Evolutionary conservation across 2,888 invertebrate genomes (phyloP).

Genomic region (Eristalinus aeneus): DNA sequence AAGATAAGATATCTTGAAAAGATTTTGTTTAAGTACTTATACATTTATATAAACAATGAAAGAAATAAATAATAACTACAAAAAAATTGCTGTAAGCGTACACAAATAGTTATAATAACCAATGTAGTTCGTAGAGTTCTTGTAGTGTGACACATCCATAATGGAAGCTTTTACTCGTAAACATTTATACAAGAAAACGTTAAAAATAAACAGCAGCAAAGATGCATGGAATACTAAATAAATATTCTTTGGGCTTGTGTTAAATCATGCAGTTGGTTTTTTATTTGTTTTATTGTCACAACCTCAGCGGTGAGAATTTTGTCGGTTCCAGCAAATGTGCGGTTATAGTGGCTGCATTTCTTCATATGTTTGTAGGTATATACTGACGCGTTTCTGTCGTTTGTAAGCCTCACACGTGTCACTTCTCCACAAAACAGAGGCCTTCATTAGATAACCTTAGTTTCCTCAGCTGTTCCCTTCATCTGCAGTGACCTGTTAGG

Average conservation of each 20-base stretch:
- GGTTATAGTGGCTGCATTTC: too few relatives aligned
- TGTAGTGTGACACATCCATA: conserved; percentile 22
- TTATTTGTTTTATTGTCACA: too few relatives aligned
- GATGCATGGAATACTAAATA: conserved; percentile 44
- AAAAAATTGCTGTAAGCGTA: conserved; percentile 49
- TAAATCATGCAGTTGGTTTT: conserved; percentile 7
- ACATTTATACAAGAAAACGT: conserved; percentile 41
- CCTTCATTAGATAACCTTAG: too few relatives aligned
- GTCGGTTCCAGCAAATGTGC: too few relatives aligned
- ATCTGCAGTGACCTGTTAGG: too few relatives aligned
- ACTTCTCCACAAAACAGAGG: too few relatives aligned
- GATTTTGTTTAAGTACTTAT: conserved; percentile 61
- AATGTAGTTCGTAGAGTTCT: conserved; percentile 31
- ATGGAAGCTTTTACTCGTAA: conserved; percentile 36
- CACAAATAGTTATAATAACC: conserved; percentile 41
- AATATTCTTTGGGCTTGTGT: conserved; percentile 60
- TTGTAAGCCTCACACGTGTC: too few relatives aligned
- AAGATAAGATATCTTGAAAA: conserved; percentile 46
- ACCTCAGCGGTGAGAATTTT: too few relatives aligned
- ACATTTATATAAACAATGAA: not conserved
- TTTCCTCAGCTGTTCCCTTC: too few relatives aligned
- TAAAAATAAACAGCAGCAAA: not conserved
- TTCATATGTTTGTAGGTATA: too few relatives aligned
- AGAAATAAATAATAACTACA: not conserved
- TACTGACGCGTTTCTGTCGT: too few relatives aligned